Evolutionary conservation across 1,140 invertebrate genomes (phyloP).

Genomic region (Zaprionus vittiger): DNA sequence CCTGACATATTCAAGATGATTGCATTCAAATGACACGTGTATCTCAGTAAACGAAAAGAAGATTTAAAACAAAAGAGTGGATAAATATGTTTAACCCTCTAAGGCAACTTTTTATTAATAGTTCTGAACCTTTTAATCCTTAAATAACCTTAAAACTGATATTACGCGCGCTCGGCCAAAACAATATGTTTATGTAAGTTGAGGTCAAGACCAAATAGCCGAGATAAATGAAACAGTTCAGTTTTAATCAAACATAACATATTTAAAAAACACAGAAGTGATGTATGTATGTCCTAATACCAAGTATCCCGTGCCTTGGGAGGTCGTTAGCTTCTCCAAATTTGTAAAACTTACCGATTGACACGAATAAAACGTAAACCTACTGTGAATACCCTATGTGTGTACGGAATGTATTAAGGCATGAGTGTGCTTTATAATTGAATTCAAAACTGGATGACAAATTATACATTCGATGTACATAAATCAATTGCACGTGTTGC

Average conservation of each 20-base stretch:
- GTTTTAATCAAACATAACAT: too few species aligned
- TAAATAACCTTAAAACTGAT: too few species aligned
- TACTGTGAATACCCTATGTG: constrained; percentile 8
- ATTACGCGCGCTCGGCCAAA: too few species aligned
- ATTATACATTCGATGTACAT: background rate
- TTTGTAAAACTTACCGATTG: constrained; percentile 3
- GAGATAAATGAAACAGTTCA: too few species aligned
- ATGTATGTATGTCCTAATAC: background rate
- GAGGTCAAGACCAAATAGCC: too few species aligned
- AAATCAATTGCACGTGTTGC: constrained; percentile 5
- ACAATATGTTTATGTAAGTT: too few species aligned
- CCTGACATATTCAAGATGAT: background rate
- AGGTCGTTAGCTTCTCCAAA: constrained; percentile 12
- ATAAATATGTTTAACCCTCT: background rate
- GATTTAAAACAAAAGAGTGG: background rate
- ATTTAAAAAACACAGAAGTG: background rate
- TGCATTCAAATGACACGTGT: constrained; percentile 30
- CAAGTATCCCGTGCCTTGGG: constrained; percentile 9
- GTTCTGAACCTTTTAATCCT: too few species aligned
- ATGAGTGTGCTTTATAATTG: constrained; percentile 2
- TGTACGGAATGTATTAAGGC: background rate
- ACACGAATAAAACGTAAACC: constrained; percentile 8
- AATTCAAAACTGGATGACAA: background rate
- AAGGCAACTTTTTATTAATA: too few species aligned
- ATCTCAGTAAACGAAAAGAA: background rate